phyloP scores from a whole-genome alignment of 2,888 invertebrate genomes.

The Seladonia tumulorum region DNA sequence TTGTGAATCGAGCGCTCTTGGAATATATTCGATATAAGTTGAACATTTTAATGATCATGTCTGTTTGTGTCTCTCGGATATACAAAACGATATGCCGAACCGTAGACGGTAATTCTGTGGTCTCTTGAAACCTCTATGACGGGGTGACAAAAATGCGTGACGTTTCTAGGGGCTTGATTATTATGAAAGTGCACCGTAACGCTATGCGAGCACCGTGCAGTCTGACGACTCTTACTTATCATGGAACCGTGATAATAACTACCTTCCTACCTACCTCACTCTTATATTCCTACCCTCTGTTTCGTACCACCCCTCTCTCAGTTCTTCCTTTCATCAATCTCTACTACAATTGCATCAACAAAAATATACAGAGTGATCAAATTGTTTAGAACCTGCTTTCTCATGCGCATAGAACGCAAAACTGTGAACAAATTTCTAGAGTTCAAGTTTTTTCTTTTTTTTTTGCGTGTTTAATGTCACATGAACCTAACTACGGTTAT shows the following conservation, averaged over 20 bases:
- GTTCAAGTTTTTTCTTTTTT: not conserved
- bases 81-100: not conserved
- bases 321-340: conserved; percentile 20
- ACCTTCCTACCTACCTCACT: conserved; percentile 60
- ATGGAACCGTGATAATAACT: conserved; percentile 79
- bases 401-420: not conserved
- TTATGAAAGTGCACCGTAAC: conserved; percentile 70
- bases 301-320: conserved; percentile 3
- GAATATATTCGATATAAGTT: not conserved
- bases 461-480: no score
- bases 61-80: not conserved
- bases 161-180: conserved; percentile 68
- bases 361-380: conserved; percentile 6
- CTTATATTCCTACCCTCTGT: conserved; percentile 18
- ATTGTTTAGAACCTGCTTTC: not conserved
- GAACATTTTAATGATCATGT: not conserved
- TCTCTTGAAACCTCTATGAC: conserved; percentile 17
- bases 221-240: conserved; percentile 78
- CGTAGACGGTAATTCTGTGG: not conserved
- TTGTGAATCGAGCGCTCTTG: not conserved
- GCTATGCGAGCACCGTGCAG: conserved; percentile 69
- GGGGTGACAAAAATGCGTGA: conserved; percentile 57
- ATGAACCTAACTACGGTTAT: no score
- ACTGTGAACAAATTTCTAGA: not conserved
- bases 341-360: conserved; percentile 4